A percentile compares a stretch with the other conserved stretches of the same genome.
phyloP scores from a whole-genome alignment of 2,797 vertebrate genomes.

The Propithecus perrieri region DNA sequence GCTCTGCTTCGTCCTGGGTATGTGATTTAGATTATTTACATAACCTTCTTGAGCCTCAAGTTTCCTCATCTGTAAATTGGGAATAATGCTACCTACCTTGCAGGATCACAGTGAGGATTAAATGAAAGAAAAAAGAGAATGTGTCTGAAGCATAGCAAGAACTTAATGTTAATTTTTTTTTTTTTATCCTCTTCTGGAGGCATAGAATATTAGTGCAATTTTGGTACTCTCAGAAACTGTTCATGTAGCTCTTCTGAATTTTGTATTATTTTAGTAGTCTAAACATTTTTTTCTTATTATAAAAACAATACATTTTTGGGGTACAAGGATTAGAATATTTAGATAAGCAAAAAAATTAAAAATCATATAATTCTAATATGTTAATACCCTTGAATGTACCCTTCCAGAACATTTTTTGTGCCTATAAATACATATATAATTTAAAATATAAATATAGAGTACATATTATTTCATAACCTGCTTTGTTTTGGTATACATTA shows the following conservation, averaged over 20 bases:
- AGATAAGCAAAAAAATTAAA: conserved; percentile 5
- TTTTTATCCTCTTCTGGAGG: background rate
- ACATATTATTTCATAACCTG: background rate
- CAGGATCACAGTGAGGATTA: background rate
- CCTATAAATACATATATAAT: background rate
- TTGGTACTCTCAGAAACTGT: background rate
- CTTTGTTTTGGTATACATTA: background rate
- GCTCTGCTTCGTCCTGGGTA: background rate
- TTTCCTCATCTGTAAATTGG: background rate
- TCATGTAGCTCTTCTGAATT: background rate
- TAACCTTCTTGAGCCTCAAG: background rate
- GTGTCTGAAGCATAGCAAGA: background rate
- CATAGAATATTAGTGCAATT: background rate
- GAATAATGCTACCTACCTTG: background rate
- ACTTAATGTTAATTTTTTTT: background rate
- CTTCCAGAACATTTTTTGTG: conserved; percentile 26
- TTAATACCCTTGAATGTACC: background rate
- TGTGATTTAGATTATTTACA: background rate
- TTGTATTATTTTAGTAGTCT: conserved; percentile 19
- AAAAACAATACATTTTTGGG: conserved; percentile 29
- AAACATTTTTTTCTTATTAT: background rate
- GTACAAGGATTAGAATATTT: conserved; percentile 32
- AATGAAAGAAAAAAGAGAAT: background rate
- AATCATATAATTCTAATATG: background rate
- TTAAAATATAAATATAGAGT: conserved; percentile 15